phyloP scores from a whole-genome alignment of 2,888 invertebrate species.

The Scrobipalpa atriplicella region DNA sequence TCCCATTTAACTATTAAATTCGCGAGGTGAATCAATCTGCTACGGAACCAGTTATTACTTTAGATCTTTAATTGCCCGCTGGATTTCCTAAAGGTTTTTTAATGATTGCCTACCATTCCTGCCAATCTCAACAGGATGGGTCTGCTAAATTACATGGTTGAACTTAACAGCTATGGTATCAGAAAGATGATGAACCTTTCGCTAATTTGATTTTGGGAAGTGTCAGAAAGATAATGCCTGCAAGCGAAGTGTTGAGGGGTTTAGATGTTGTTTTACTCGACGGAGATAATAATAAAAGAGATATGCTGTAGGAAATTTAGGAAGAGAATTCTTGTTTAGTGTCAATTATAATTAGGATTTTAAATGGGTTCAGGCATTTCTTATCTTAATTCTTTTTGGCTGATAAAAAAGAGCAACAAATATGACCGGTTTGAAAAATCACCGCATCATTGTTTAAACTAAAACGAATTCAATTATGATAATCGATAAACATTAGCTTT shows the following conservation, averaged over 20 bases:
- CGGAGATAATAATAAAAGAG: background rate
- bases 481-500: slow-evolving; percentile 19
- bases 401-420: background rate
- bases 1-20: slow-evolving; percentile 3
- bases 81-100: slow-evolving; percentile 26
- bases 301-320: background rate
- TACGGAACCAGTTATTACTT: slow-evolving; percentile 27
- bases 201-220: slow-evolving; percentile 22
- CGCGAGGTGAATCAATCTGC: slow-evolving; percentile 27
- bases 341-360: background rate
- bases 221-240: slow-evolving; percentile 6
- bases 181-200: slow-evolving; percentile 8
- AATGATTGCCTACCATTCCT: slow-evolving; percentile 24
- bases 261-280: background rate
- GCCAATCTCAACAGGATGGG: slow-evolving; percentile 17
- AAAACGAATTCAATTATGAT: slow-evolving; percentile 29
- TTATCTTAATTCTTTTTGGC: background rate
- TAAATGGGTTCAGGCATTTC: background rate
- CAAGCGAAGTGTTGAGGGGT: slow-evolving; percentile 1
- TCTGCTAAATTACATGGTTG: slow-evolving; percentile 4
- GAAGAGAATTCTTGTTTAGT: background rate
- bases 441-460: slow-evolving; percentile 8
- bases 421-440: background rate
- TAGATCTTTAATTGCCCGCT: slow-evolving; percentile 27
- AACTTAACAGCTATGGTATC: background rate